phyloP scores from a whole-genome alignment of 2,113 vertebrate genomes.

The Cyphomyrus discorhynchus region DNA sequence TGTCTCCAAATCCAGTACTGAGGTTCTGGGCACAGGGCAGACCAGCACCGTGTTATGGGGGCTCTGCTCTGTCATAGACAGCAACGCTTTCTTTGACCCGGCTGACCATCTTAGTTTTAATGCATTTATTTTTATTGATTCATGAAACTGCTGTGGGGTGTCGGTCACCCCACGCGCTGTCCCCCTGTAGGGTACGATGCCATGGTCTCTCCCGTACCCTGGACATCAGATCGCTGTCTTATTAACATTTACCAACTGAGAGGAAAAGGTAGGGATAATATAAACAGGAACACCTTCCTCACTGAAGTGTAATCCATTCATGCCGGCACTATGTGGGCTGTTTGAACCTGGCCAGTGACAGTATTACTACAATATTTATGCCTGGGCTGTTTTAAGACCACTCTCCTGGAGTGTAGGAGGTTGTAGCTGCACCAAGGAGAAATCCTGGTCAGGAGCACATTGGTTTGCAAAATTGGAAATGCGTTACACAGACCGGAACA shows the following conservation, averaged over 20 bases:
- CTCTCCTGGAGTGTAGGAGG: not conserved
- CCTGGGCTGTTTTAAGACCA: not conserved
- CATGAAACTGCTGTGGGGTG: not conserved
- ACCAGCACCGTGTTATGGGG: not conserved
- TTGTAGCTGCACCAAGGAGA: not conserved
- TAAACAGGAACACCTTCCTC: not conserved
- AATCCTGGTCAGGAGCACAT: not conserved
- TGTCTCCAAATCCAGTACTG: not conserved
- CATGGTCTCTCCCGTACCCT: not conserved
- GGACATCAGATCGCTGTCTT: not conserved
- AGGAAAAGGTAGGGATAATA: not conserved
- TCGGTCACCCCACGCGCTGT: not conserved
- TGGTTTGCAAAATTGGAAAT: not conserved
- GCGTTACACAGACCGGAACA: not conserved
- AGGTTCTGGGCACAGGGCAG: not conserved
- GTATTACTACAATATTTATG: not conserved
- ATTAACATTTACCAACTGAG: not conserved
- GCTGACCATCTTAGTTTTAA: not conserved
- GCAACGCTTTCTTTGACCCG: not conserved
- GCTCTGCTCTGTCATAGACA: not conserved
- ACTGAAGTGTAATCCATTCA: not conserved
- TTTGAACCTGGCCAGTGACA: not conserved
- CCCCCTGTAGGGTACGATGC: not conserved
- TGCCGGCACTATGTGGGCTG: not conserved
- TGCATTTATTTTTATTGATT: constrained; percentile 4